phyloP scores from a whole-genome alignment of 2,797 vertebrate species.

The Rhinatrema bivittatum region DNA sequence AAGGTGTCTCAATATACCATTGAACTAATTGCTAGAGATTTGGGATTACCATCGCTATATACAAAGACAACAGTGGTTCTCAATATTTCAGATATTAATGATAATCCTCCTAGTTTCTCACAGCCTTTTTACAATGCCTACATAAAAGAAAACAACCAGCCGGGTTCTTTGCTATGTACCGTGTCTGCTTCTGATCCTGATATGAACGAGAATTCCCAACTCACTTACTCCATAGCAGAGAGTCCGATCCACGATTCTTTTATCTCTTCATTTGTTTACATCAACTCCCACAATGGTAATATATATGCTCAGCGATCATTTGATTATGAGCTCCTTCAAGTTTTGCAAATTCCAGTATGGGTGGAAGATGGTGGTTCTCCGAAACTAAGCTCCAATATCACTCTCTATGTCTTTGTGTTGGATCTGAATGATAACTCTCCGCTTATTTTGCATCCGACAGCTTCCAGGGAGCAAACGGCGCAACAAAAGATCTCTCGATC shows the following conservation, averaged over 20 bases:
- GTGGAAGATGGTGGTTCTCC: slow-evolving; percentile 78
- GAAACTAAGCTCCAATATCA: slow-evolving; percentile 61
- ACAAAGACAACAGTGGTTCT: slow-evolving; percentile 69
- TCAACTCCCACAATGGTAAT: slow-evolving; percentile 77
- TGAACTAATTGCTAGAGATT: slow-evolving; percentile 71
- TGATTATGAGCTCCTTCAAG: slow-evolving; percentile 82
- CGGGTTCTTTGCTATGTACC: slow-evolving; percentile 70
- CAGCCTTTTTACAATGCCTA: slow-evolving; percentile 82
- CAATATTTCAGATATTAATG: slow-evolving; percentile 86
- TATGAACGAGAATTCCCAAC: slow-evolving; percentile 67
- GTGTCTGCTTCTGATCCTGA: slow-evolving; percentile 82
- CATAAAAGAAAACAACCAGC: slow-evolving; percentile 76
- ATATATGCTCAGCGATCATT: slow-evolving; percentile 83
- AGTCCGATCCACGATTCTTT: slow-evolving; percentile 65
- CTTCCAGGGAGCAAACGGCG: slow-evolving; percentile 51
- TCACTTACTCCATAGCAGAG: slow-evolving; percentile 75
- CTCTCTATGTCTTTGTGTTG: slow-evolving; percentile 82
- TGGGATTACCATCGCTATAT: slow-evolving; percentile 72
- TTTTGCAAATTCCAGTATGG: slow-evolving; percentile 74
- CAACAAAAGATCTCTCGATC: slow-evolving; percentile 69
- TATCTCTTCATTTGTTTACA: slow-evolving; percentile 79
- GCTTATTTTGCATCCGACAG: slow-evolving; percentile 68
- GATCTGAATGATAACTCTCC: slow-evolving; percentile 90
- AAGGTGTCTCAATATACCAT: slow-evolving; percentile 66
- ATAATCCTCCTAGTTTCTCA: slow-evolving; percentile 80